Evolutionary conservation across 2,113 vertebrate genomes (phyloP).

Genomic region (Lipophrys pholis): DNA sequence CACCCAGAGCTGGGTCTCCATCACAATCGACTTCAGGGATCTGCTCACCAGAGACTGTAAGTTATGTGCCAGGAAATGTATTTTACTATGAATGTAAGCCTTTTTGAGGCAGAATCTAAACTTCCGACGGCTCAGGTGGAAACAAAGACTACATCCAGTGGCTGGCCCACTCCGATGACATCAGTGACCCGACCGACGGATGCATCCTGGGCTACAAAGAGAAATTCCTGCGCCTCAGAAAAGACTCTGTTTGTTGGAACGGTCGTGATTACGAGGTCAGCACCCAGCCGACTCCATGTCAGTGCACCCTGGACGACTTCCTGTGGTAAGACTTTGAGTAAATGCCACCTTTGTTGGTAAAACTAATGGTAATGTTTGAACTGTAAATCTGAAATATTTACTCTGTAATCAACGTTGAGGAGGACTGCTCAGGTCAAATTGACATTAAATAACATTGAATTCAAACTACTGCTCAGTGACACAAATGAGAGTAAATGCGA

Average conservation of each 20-base stretch:
- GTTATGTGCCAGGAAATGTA: slow-evolving; percentile 14
- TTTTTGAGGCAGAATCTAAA: background rate
- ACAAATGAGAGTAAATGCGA: background rate
- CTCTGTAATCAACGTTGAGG: too few species aligned
- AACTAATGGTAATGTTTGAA: too few species aligned
- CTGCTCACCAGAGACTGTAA: slow-evolving; percentile 92
- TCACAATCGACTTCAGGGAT: slow-evolving; percentile 93
- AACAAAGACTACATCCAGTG: slow-evolving; percentile 91
- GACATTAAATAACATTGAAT: too few species aligned
- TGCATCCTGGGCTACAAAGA: slow-evolving; percentile 96
- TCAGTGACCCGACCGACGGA: slow-evolving; percentile 89
- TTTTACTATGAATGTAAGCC: too few species aligned
- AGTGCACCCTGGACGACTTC: slow-evolving; percentile 92
- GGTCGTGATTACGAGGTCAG: slow-evolving; percentile 88
- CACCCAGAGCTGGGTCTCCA: slow-evolving; percentile 88
- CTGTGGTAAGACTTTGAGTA: slow-evolving; percentile 85
- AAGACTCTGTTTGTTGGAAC: slow-evolving; percentile 92
- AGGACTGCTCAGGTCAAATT: too few species aligned
- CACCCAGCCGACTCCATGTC: slow-evolving; percentile 86
- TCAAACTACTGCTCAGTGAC: background rate
- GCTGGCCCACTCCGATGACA: slow-evolving; percentile 93
- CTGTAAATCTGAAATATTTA: too few species aligned
- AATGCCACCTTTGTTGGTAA: background rate
- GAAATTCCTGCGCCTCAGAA: slow-evolving; percentile 88
- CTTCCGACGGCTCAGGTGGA: slow-evolving; percentile 73